Evolutionary conservation across 2,888 invertebrate species (phyloP), one percentile per base, ranked within the genome.

Genomic region (Emmelina monodactyla): DNA sequence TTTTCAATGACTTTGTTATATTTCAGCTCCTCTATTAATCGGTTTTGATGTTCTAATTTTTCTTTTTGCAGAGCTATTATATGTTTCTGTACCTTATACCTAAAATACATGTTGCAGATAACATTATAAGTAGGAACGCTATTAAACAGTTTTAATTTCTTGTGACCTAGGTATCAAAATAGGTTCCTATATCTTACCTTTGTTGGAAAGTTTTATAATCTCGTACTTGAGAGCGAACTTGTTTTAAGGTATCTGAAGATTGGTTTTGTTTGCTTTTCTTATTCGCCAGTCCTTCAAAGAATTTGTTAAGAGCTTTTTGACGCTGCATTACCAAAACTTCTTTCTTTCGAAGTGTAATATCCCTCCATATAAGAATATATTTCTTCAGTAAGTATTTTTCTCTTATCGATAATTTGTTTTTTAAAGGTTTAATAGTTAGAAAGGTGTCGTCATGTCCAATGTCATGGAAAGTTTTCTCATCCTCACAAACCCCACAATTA

Each of bases 11-110:
- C 82, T 61, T 86, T 87, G 37, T 87, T 86, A 34, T 89, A 67
- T 53, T 87, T 88, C 1, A 91, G 62, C 52, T 89, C 86, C 56
- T 88, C 85, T 37, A 91, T 91, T n/a, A 88, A 55, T 49, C 85
- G 83, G 45, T 85, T 86, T 58, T 91, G 89, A 39, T 88, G 85
- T 38, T 86, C 85, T 38, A 91, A 57, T 64, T 89, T 89, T 1
- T 82, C 66, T 55, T 84, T 87, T 58, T 91, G 90, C 16, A 86
- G 62, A 16, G 88, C 85, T 38, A 91, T 91, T 29, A 90, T 87
- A 44, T 85, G 83, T 54, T 86, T 87, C 55, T 91, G 91, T 7
- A 87, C 82, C 59, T 85, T 85, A 40, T 85, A 85, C 47, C 88
- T 85, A 43, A 39, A 62, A 62, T 37, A 22, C 5, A 12, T 19